These are phyloP conservation scores for Aulostomus chinensis DNA, from an alignment of 2,797 vertebrate species.

Conservation along the genomic window DNA sequence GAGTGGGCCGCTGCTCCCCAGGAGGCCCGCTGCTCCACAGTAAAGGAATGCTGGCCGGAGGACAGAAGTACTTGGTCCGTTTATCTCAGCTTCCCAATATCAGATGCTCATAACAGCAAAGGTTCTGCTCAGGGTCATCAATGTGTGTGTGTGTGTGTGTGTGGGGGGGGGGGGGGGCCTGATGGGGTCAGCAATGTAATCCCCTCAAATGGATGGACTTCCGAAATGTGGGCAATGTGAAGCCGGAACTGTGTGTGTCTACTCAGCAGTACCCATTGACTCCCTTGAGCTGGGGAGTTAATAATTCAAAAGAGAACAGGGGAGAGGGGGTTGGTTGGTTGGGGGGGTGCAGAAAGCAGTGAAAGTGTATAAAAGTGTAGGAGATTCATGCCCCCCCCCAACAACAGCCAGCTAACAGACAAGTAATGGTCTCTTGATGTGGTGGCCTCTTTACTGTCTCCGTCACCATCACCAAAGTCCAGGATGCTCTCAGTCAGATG, in stretches of 20 bases:
- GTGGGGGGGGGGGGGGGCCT: conserved; percentile 4
- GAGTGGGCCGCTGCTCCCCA: conserved; percentile 67
- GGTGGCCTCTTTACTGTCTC: no score
- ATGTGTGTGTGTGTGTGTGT: conserved; percentile 12
- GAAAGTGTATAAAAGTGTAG: no score
- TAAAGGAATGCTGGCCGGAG: conserved; percentile 54
- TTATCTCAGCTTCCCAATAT: conserved; percentile 23
- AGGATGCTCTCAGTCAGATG: conserved; percentile 59
- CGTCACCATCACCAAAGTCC: conserved; percentile 66
- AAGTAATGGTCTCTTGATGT: no score
- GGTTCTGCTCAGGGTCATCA: conserved; percentile 1
- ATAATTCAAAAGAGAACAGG: conserved; percentile 79
- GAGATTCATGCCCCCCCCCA: no score
- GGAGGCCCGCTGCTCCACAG: conserved; percentile 57
- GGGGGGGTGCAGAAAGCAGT: no score
- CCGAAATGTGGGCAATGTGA: conserved; percentile 71
- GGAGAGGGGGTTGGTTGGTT: conserved; percentile 64
- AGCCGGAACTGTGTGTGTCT: conserved; percentile 75
- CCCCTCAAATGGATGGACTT: conserved; percentile 70
- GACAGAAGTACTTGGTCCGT: conserved; percentile 28
- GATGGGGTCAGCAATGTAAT: conserved; percentile 58
- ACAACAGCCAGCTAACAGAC: no score
- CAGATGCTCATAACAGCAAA: conserved; percentile 4
- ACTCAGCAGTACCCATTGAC: conserved; percentile 81
- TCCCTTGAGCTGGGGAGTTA: conserved; percentile 76